phyloP scores from a whole-genome alignment of 2,888 invertebrate species.

The Noctua comes region DNA sequence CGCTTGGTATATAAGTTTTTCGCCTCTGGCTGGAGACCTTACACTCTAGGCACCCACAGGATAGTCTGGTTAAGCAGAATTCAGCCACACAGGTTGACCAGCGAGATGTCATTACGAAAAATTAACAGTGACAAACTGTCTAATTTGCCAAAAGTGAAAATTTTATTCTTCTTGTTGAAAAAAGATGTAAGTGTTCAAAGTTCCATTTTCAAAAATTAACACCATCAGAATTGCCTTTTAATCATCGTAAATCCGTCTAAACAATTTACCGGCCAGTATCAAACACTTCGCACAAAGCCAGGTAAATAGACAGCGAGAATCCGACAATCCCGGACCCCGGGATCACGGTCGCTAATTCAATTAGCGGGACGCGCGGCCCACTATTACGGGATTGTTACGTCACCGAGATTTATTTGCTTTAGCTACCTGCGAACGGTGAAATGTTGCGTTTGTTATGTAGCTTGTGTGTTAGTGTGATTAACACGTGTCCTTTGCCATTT shows the following conservation, averaged over 20 bases:
- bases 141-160: no score
- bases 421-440: constrained; percentile 59
- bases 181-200: not conserved
- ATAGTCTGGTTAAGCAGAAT: no score
- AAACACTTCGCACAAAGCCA: constrained; percentile 66
- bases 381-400: constrained; percentile 75
- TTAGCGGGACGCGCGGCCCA: constrained; percentile 71
- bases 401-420: constrained; percentile 74
- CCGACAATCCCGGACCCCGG: constrained; percentile 71
- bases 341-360: constrained; percentile 77
- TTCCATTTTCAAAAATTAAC: constrained; percentile 27
- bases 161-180: no score
- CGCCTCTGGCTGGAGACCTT: no score
- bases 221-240: constrained; percentile 18
- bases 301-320: constrained; percentile 69
- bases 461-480: constrained; percentile 16
- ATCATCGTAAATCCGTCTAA: constrained; percentile 34
- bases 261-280: constrained; percentile 58
- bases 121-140: no score
- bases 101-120: no score
- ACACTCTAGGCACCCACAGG: no score
- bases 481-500: not conserved
- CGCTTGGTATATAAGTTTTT: no score
- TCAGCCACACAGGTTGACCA: no score
- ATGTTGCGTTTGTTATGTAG: constrained; percentile 38